Evolutionary conservation across 2,797 vertebrate species (phyloP), one percentile per base, ranked within the genome.

Genomic region (Leucoraja ocellata): DNA sequence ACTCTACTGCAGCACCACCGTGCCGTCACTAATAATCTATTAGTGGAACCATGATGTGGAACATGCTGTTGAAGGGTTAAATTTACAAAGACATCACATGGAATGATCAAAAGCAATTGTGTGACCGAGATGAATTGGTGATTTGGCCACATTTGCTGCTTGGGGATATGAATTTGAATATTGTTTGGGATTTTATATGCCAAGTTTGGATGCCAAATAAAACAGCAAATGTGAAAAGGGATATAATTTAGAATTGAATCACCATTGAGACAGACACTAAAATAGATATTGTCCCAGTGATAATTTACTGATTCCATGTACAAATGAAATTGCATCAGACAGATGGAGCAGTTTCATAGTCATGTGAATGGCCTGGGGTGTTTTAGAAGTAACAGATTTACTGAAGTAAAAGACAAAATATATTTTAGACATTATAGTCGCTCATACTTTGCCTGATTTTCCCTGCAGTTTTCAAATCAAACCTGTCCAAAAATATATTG

Each of bases 181-280:
- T 4, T 25, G 54, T 18, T 91, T 91, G 54, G 6, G 39, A 14
- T 11, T 91, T 74, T 39, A 74, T 74, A 36, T 91, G 71, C 46
- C 90, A 92, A 92, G 90, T 76, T 76, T 1, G 73, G 11, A 28
- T 76, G 90, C 90, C 90, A 92, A 73, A 58, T 92, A 54, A 92
- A 76, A 92, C 90, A 92, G 36, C n/a, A 36, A 32, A 36, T 92
- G 23, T 54, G 71, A 74, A 36, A 39, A 39, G 25, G 23, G 71
- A 54, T 54, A 76, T 92, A 74, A 92, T 92, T 92, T 58, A 54
- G 39, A 54, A 28, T 13, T 76, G 36, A 28, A 74, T 6, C 68
- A 54, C 39, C 11, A 28, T 92, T 92, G 90, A 11, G 90, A 76
- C 5, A 1, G 25, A n/a, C 1, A 28, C 90, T 76, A 76, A 88